These are phyloP conservation scores for Aethes cnicana DNA, from an alignment of 2,888 invertebrate genomes.

Conservation along the genomic window DNA sequence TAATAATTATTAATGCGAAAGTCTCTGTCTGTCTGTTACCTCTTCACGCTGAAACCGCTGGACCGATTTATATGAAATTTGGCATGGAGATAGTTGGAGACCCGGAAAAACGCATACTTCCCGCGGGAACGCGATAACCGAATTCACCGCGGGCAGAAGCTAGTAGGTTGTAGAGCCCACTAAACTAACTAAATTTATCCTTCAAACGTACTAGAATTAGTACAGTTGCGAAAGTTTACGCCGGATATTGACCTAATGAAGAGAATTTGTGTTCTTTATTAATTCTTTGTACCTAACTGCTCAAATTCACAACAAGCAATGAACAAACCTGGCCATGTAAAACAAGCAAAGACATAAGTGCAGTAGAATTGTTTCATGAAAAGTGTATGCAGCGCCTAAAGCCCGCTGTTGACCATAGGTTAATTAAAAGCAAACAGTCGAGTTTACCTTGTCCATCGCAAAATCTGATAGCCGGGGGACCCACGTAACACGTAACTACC, in stretches of 20 bases:
- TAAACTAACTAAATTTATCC: slow-evolving; percentile 48
- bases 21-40: too few species aligned
- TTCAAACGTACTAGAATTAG: too few species aligned
- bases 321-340: slow-evolving; percentile 30
- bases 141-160: too few species aligned
- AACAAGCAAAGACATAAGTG: slow-evolving; percentile 59
- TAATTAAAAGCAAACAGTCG: slow-evolving; percentile 77
- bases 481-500: slow-evolving; percentile 22
- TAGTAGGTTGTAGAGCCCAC: slow-evolving; percentile 41
- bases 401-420: slow-evolving; percentile 69
- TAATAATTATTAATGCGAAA: too few species aligned
- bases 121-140: too few species aligned
- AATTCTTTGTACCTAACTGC: background rate
- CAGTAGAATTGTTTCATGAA: slow-evolving; percentile 73
- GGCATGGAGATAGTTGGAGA: too few species aligned
- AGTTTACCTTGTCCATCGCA: slow-evolving; percentile 64
- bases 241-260: too few species aligned
- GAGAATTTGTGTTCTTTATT: slow-evolving; percentile 2
- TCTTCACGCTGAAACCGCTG: too few species aligned
- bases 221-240: too few species aligned
- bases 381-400: slow-evolving; percentile 61
- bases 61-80: too few species aligned
- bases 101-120: too few species aligned
- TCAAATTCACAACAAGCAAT: slow-evolving; percentile 3
- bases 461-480: slow-evolving; percentile 48